Evolutionary conservation across 92 coral and sea anemone species (phyloP).

Genomic region (Palythoa grandis): DNA sequence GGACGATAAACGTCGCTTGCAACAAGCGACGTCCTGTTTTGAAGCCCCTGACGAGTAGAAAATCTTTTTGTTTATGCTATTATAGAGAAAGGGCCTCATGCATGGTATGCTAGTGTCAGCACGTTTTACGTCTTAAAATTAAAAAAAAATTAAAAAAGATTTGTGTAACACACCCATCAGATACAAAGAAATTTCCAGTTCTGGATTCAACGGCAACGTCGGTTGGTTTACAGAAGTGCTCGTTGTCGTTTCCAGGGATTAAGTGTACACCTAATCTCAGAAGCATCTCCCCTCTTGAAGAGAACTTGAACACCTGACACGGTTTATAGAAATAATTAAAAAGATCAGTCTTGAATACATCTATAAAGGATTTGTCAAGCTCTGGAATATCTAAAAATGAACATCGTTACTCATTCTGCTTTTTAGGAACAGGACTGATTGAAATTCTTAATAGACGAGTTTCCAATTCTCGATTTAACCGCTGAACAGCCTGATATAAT

Average conservation of each 20-base stretch:
- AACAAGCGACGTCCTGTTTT: too few relatives aligned
- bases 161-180: conserved; percentile 79
- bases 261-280: conserved; percentile 70
- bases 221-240: conserved; percentile 97
- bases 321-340: too few relatives aligned
- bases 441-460: too few relatives aligned
- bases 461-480: too few relatives aligned
- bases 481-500: too few relatives aligned
- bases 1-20: too few relatives aligned
- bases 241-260: conserved; percentile 71
- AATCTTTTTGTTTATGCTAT: not conserved
- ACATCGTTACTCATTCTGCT: too few relatives aligned
- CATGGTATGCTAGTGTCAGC: not conserved
- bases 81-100: not conserved
- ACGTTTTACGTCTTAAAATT: too few relatives aligned
- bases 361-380: not conserved
- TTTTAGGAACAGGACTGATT: too few relatives aligned
- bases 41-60: not conserved
- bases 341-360: too few relatives aligned
- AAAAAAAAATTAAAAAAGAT: too few relatives aligned
- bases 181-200: conserved; percentile 72
- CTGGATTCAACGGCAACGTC: conserved; percentile 89
- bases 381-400: too few relatives aligned
- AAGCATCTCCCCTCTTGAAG: conserved; percentile 36
- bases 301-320: conserved; percentile 82